These are phyloP conservation scores for Bucco capensis DNA, from an alignment of 2,113 vertebrate genomes.

Conservation along the genomic window DNA sequence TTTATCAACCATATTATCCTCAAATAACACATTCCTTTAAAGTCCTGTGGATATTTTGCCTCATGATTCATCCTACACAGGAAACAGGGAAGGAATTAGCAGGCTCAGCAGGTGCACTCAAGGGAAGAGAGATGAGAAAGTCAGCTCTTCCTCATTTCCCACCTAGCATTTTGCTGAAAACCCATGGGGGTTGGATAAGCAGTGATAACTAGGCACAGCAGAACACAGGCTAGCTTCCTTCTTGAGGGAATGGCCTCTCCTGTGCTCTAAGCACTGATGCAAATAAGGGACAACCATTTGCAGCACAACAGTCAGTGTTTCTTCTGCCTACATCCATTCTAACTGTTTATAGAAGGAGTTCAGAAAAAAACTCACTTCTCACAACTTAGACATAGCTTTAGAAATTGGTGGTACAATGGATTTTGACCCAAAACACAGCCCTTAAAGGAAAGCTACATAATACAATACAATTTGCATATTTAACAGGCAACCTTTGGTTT, in stretches of 20 bases:
- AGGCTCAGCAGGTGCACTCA: not conserved
- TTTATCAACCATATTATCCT: not conserved
- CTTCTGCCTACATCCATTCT: not conserved
- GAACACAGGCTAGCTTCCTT: not conserved
- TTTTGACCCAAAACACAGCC: not conserved
- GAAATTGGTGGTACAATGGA: not conserved
- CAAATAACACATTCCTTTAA: not conserved
- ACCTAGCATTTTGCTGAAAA: not conserved
- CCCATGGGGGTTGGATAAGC: not conserved
- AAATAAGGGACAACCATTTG: not conserved
- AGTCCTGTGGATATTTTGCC: not conserved
- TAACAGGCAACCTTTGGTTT: not conserved
- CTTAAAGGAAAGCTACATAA: not conserved
- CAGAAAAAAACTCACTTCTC: not conserved
- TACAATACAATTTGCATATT: not conserved
- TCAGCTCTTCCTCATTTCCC: slow-evolving; percentile 20
- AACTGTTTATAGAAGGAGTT: not conserved
- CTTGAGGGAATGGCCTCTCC: not conserved
- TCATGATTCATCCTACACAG: not conserved
- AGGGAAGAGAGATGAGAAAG: not conserved
- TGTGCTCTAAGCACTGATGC: not conserved
- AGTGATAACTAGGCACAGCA: not conserved
- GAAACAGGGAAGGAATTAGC: slow-evolving; percentile 4
- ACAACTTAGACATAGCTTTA: not conserved
- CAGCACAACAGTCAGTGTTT: not conserved